phyloP scores from a whole-genome alignment of 2,888 invertebrate genomes.

The Thalpophila matura region DNA sequence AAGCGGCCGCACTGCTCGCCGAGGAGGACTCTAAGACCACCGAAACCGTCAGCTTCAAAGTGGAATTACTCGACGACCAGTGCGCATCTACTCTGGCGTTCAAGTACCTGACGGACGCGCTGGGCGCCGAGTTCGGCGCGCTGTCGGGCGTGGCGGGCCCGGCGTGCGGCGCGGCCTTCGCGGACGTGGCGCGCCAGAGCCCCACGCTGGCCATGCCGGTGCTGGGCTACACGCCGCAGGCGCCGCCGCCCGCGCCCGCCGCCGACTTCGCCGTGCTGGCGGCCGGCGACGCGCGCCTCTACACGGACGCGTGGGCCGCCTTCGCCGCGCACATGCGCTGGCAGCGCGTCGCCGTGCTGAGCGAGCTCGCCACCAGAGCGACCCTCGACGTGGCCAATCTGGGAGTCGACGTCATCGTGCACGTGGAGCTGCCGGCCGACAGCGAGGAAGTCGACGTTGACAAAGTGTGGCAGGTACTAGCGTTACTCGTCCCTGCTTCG shows the following conservation, averaged over 20 bases:
- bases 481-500: no score
- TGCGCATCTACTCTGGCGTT: conserved; percentile 79
- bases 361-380: conserved; percentile 75
- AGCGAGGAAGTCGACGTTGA: conserved; percentile 64
- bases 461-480: conserved; percentile 64
- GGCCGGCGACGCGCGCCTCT: conserved; percentile 71
- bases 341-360: conserved; percentile 78
- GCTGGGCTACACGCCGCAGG: conserved; percentile 79
- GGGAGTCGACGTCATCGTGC: conserved; percentile 70
- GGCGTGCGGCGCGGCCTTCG: conserved; percentile 81
- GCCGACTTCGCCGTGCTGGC: conserved; percentile 71
- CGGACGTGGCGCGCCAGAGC: conserved; percentile 79
- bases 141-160: conserved; percentile 82
- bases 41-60: conserved; percentile 69
- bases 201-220: conserved; percentile 76
- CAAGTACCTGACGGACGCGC: conserved; percentile 78
- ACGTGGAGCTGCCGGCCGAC: conserved; percentile 81
- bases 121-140: conserved; percentile 78
- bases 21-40: conserved; percentile 67
- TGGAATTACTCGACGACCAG: conserved; percentile 77
- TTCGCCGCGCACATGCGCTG: conserved; percentile 70
- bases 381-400: conserved; percentile 71
- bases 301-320: conserved; percentile 66
- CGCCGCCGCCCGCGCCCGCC: conserved; percentile 69
- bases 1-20: conserved; percentile 78